A percentile compares a stretch with the other conserved stretches of the same genome.
phyloP scores from a whole-genome alignment of 2,797 vertebrate genomes.

The Emys orbicularis region DNA sequence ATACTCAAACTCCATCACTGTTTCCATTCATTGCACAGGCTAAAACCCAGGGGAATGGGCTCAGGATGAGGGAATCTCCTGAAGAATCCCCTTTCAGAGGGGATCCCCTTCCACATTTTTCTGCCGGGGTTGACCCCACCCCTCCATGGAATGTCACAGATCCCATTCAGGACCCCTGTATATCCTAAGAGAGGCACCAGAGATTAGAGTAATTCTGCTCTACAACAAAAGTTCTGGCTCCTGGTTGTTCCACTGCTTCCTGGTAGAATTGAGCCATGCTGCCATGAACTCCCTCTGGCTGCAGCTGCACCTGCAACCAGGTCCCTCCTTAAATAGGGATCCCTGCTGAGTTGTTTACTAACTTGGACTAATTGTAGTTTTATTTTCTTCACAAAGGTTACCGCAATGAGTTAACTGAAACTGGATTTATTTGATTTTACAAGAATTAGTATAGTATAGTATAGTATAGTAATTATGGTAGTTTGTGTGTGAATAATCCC shows the following conservation, averaged over 20 bases:
- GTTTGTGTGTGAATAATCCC: background rate
- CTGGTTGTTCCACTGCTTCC: background rate
- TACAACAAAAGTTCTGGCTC: background rate
- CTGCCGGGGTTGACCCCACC: background rate
- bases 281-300: background rate
- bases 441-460: background rate
- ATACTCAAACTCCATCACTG: background rate
- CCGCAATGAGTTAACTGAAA: background rate
- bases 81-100: background rate
- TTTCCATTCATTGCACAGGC: background rate
- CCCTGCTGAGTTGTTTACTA: background rate
- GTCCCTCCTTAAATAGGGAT: background rate
- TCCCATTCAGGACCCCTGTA: background rate
- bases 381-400: constrained; percentile 10
- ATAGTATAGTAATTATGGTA: background rate
- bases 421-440: background rate
- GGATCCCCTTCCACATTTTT: background rate
- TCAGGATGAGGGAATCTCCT: background rate
- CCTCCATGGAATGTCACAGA: background rate
- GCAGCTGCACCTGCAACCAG: background rate
- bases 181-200: background rate
- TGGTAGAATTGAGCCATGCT: background rate
- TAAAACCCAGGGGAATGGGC: background rate
- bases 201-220: background rate
- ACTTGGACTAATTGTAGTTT: background rate